Evolutionary conservation across 2,113 vertebrate genomes (phyloP).

Genomic region (Toxotes chatareus): DNA sequence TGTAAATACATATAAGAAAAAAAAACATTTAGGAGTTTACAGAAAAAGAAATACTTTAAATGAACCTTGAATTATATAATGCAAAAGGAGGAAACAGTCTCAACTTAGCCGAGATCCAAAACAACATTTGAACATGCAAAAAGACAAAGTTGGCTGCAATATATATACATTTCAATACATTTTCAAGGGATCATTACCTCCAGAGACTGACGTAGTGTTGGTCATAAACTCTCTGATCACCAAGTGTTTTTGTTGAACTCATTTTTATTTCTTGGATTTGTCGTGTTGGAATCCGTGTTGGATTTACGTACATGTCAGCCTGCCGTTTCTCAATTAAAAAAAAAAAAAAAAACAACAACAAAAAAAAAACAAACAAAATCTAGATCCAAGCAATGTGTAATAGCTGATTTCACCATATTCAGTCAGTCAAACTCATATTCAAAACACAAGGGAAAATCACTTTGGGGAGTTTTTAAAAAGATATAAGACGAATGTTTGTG

Average conservation of each 20-base stretch:
- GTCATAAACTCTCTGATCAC: slow-evolving; percentile 39
- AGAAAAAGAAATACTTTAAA: slow-evolving; percentile 72
- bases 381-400: slow-evolving; percentile 28
- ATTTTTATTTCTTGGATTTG: slow-evolving; percentile 14
- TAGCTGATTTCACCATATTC: slow-evolving; percentile 29
- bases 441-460: slow-evolving; percentile 47
- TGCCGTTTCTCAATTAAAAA: slow-evolving; percentile 13
- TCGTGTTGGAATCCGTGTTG: slow-evolving; percentile 27
- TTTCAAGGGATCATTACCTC: slow-evolving; percentile 16
- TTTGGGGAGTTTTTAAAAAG: slow-evolving; percentile 34
- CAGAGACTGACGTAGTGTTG: slow-evolving; percentile 48
- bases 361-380: slow-evolving; percentile 9
- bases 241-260: slow-evolving; percentile 14
- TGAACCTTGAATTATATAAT: slow-evolving; percentile 62
- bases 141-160: slow-evolving; percentile 69
- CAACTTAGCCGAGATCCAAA: slow-evolving; percentile 67
- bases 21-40: slow-evolving; percentile 66
- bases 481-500: slow-evolving; percentile 49
- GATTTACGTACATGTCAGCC: slow-evolving; percentile 15
- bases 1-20: slow-evolving; percentile 69
- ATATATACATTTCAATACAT: slow-evolving; percentile 62
- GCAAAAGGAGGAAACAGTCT: slow-evolving; percentile 62
- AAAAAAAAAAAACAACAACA: slow-evolving; percentile 10
- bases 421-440: slow-evolving; percentile 40
- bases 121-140: slow-evolving; percentile 79